These are phyloP conservation scores for Ormyrus rosae DNA, from an alignment of 2,888 invertebrate species.

Conservation along the genomic window DNA sequence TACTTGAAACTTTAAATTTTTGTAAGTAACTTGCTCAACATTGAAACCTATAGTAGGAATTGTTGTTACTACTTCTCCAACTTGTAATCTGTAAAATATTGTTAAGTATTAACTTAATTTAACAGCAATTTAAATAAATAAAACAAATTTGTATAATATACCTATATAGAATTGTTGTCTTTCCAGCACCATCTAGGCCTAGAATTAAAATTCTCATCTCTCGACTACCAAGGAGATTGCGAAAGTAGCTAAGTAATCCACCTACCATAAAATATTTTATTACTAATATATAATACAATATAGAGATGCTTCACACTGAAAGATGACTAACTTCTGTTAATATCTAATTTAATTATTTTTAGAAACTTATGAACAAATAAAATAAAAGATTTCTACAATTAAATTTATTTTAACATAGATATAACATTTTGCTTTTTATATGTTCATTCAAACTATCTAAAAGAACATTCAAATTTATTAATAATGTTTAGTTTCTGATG, in stretches of 20 bases:
- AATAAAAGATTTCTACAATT: not conserved
- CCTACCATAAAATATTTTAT: slow-evolving; percentile 78
- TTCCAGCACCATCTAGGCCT: slow-evolving; percentile 98
- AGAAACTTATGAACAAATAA: not conserved
- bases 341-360: not conserved
- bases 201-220: slow-evolving; percentile 99
- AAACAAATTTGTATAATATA: slow-evolving; percentile 51
- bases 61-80: slow-evolving; percentile 98
- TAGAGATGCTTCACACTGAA: too few species aligned
- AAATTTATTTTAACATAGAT: not conserved
- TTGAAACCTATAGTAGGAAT: slow-evolving; percentile 99
- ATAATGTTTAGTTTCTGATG: too few species aligned
- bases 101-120: not conserved
- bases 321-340: not conserved
- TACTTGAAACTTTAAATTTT: slow-evolving; percentile 99
- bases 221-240: slow-evolving; percentile 94
- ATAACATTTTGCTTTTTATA: too few species aligned
- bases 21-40: slow-evolving; percentile 99
- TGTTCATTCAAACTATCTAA: too few species aligned
- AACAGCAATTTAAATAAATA: not conserved
- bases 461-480: too few species aligned
- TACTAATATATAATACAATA: not conserved
- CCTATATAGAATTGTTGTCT: slow-evolving; percentile 98
- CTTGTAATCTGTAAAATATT: slow-evolving; percentile 84
- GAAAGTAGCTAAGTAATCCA: slow-evolving; percentile 97